Percentiles rank a stretch among this genome's conserved stretches.
Conservation (phyloP, 2,113 vertebrate genomes). For the Notechis scutatus region DNA sequence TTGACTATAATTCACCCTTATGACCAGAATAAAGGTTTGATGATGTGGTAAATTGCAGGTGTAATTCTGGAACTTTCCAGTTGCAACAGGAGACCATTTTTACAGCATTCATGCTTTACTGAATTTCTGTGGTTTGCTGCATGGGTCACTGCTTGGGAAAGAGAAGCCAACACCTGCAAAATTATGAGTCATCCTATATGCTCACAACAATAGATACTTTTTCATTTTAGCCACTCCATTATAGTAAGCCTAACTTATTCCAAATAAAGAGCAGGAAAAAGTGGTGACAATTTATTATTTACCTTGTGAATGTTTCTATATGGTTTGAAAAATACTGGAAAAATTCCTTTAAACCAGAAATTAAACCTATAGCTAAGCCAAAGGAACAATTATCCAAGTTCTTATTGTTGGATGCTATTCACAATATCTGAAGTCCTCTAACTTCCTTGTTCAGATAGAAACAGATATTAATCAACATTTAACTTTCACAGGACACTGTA, state of each 20-base stretch:
- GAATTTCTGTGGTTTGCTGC: neutral
- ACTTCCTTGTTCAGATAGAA: neutral
- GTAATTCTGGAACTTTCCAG: neutral
- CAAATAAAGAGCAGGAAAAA: neutral
- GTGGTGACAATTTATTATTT: neutral
- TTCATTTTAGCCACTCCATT: neutral
- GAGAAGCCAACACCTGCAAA: neutral
- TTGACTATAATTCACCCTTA: neutral
- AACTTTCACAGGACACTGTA: neutral
- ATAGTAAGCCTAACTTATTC: neutral
- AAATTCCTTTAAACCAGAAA: neutral
- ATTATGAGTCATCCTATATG: neutral
- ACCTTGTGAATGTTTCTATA: neutral
- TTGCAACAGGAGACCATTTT: neutral
- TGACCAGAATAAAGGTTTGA: neutral
- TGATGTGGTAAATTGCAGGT: neutral
- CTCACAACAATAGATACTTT: neutral
- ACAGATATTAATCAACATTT: neutral
- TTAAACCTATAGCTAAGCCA: neutral
- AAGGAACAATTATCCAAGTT: neutral
- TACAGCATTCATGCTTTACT: neutral
- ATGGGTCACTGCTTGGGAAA: too few relatives aligned
- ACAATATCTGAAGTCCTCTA: neutral
- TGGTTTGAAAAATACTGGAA: neutral
- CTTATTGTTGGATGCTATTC: neutral